Conservation (phyloP, 2,888 invertebrate species). For the Chymomyza caudatula region DNA sequence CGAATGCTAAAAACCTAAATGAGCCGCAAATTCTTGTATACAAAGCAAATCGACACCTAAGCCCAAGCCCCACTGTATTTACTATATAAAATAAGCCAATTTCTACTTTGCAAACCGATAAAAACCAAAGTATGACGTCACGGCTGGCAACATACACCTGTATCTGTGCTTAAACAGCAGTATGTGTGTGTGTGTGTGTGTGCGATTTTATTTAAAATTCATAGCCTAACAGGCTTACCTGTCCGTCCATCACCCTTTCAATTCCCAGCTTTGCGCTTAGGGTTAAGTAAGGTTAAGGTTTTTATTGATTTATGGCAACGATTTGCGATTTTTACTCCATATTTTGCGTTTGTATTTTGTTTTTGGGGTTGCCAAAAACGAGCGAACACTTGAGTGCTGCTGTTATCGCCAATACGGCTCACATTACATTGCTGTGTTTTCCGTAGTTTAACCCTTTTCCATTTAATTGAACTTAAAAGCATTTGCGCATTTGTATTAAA, state of each 20-base stretch:
- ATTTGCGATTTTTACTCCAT: conserved; percentile 9
- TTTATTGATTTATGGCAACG: conserved; percentile 32
- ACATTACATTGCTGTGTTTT: neutral
- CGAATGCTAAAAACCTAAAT: no score
- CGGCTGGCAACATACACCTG: neutral
- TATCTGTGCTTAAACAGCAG: neutral
- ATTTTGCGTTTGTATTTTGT: neutral
- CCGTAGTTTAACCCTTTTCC: neutral
- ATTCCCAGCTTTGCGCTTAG: neutral
- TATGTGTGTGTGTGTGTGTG: neutral
- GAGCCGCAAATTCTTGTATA: no score
- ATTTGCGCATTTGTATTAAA: conserved; percentile 4
- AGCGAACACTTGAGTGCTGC: neutral
- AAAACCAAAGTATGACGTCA: neutral
- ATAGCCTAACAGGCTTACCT: neutral
- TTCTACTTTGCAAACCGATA: neutral
- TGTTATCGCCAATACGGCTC: neutral
- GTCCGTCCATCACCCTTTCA: neutral
- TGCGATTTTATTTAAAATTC: neutral
- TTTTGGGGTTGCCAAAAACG: neutral
- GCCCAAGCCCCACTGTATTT: neutral
- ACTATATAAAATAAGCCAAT: neutral
- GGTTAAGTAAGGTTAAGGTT: conserved; percentile 5
- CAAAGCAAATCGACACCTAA: neutral
- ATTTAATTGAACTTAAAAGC: conserved; percentile 33